Base-by-base conservation (phyloP, 2,113 vertebrate genomes). In the Cyanoliseus patagonus region DNA sequence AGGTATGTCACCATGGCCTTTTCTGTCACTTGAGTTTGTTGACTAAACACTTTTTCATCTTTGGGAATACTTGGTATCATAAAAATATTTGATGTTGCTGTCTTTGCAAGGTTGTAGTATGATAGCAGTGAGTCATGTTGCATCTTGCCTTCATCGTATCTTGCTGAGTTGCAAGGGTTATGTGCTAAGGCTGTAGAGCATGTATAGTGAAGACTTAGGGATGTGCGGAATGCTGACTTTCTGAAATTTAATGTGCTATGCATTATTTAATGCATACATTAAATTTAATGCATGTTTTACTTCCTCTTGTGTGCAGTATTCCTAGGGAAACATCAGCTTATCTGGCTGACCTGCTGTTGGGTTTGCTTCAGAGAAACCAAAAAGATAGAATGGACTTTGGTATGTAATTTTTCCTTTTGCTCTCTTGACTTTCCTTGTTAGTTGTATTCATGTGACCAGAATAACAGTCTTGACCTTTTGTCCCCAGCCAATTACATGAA, bases 331-430 rank as follows among this genome's bases (percentile, higher is more conserved):
- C 99, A 5, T 99, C 99, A 49, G 95, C 98, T 83, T 98, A 98
- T 53, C 98, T 99, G 91, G 95, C 98, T 70, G 98, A 98, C 95
- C 98, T 99, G 90, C 97, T 99, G 61, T 97, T 99, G 86, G 99
- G 99, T 69, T 98, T 99, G 91, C 98, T 99, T 95, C 99, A 99
- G 98, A 99, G 99, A 96, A 99, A 99, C 96, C 99, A 99, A 95
- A 99, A 99, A 95, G 99, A 99, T 74, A 98, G 99, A 87, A 99
- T 99, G 98, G 99, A 99, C 96, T 99, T 99, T 90, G 99, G 99
- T 99, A 96, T 95, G 99, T 98, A 80, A 78, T 91, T 49, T 64
- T 85, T 44, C 10, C 7, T 52, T 59, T 88, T 68, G 47, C 63
- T 89, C 27, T 76, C 74, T 55, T 86, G 52, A 44, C 16, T 86